Percentiles rank a stretch among this genome's conserved stretches.
Evolutionary conservation across 2,113 vertebrate species (phyloP).

Genomic region (Nothoprocta pentlandii): DNA sequence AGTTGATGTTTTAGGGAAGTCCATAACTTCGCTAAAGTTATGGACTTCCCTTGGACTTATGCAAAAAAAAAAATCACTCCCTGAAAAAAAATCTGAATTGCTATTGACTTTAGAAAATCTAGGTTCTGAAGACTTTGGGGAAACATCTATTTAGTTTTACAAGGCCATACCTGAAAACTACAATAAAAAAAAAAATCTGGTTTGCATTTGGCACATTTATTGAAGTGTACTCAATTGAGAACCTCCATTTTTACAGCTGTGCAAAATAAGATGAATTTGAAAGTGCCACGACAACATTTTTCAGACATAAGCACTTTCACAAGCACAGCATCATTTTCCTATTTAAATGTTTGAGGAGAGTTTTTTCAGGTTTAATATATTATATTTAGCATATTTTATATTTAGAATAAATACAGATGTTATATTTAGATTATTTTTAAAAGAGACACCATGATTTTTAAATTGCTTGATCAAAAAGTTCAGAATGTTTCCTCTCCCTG

Average conservation of each 20-base stretch:
- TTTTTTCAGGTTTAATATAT: constrained; percentile 17
- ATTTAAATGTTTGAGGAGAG: constrained; percentile 29
- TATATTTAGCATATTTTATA: constrained; percentile 44
- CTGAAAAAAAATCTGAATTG: not conserved
- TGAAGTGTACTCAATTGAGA: not conserved
- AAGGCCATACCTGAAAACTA: no score
- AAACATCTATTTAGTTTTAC: not conserved
- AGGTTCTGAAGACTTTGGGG: not conserved
- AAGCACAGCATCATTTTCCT: constrained; percentile 31
- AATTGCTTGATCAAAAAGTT: constrained; percentile 42
- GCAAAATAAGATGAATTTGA: constrained; percentile 29
- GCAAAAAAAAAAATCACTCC: not conserved
- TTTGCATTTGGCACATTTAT: not conserved
- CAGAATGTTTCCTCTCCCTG: not conserved
- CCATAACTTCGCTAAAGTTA: no score
- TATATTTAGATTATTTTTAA: constrained; percentile 13
- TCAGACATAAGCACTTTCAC: not conserved
- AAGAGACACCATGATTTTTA: constrained; percentile 9
- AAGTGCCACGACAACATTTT: constrained; percentile 48
- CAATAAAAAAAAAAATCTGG: not conserved
- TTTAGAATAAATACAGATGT: constrained; percentile 33
- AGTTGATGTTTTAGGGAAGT: no score
- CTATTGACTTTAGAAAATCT: not conserved
- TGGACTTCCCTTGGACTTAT: no score
- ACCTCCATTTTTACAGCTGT: not conserved